Evolutionary conservation across 1,140 invertebrate species (phyloP).

Genomic region (Nixonia krombeini): DNA sequence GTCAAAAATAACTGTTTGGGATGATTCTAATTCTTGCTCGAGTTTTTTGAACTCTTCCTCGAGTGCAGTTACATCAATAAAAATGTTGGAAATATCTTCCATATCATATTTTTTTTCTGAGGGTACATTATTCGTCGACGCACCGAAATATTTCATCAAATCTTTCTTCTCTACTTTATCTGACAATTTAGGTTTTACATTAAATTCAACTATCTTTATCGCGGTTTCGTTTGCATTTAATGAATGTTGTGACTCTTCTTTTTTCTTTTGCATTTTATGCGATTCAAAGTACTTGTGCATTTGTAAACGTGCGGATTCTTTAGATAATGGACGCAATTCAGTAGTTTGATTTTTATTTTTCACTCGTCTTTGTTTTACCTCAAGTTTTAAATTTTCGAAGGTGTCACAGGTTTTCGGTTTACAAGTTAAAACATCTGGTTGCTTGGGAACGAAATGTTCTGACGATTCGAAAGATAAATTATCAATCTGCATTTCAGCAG

Average conservation of each 20-base stretch:
- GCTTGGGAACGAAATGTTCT: slow-evolving; percentile 34
- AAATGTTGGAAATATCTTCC: no score
- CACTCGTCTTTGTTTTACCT: slow-evolving; percentile 58
- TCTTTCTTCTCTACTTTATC: slow-evolving; percentile 59
- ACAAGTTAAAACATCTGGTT: slow-evolving; percentile 15
- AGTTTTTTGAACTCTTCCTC: slow-evolving; percentile 34
- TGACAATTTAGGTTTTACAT: slow-evolving; percentile 58
- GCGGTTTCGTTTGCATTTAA: slow-evolving; percentile 14
- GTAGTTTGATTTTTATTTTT: slow-evolving; percentile 52
- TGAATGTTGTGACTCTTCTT: no score
- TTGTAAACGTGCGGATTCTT: slow-evolving; percentile 58
- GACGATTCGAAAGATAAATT: slow-evolving; percentile 18
- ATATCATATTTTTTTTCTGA: no score
- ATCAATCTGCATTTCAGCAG: slow-evolving; percentile 43
- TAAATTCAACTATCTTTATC: slow-evolving; percentile 43
- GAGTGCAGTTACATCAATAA: no score
- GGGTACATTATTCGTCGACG: no score
- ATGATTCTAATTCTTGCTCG: no score
- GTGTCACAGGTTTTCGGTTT: slow-evolving; percentile 20
- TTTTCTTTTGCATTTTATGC: slow-evolving; percentile 14
- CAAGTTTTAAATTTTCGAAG: slow-evolving; percentile 59
- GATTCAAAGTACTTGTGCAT: slow-evolving; percentile 62
- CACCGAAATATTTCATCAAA: slow-evolving; percentile 65
- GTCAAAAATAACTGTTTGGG: no score
- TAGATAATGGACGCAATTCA: slow-evolving; percentile 56